Conservation (phyloP, 2,797 vertebrate species). For the Cynopterus sphinx region DNA sequence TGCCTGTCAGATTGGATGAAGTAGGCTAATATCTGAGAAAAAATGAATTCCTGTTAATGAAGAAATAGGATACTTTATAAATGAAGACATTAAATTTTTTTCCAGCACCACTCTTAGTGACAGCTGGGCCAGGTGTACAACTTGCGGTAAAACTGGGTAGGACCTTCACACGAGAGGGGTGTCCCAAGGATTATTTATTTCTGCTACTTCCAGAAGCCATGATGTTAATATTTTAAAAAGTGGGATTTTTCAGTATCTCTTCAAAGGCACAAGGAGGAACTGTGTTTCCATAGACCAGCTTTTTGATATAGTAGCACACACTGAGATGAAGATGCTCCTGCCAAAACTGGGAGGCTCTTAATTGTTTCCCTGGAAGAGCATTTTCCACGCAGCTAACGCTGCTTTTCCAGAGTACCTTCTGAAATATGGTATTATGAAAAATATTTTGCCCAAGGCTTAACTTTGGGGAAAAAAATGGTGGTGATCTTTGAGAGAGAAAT, state of each 20-base stretch:
- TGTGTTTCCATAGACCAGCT: not conserved
- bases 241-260: not conserved
- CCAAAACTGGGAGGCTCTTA: not conserved
- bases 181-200: not conserved
- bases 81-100: not conserved
- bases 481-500: conserved; percentile 3
- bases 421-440: not conserved
- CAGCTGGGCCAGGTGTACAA: not conserved
- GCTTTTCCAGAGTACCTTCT: not conserved
- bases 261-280: not conserved
- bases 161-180: not conserved
- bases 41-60: not conserved
- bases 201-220: not conserved
- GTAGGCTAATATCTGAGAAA: not conserved
- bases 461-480: not conserved
- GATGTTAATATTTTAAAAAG: conserved; percentile 10
- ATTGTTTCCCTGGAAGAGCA: not conserved
- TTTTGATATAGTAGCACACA: not conserved
- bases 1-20: not conserved
- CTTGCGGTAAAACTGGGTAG: not conserved
- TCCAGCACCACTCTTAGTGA: not conserved
- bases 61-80: not conserved
- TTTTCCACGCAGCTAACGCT: not conserved
- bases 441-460: conserved; percentile 11
- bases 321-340: not conserved